Conservation (phyloP, 2,797 vertebrate species). For the Eutrigla gurnardus region DNA sequence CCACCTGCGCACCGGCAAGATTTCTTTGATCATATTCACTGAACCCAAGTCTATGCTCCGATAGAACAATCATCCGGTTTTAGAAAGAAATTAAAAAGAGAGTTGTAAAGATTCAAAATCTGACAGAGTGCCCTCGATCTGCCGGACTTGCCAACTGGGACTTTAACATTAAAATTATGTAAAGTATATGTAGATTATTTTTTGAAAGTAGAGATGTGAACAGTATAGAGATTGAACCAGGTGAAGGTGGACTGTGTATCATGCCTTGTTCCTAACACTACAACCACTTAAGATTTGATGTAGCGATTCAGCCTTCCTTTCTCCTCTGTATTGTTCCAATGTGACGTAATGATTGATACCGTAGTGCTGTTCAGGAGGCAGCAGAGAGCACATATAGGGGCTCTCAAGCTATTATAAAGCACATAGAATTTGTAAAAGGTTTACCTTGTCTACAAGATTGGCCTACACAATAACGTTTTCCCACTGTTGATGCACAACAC, state of each 20-base stretch:
- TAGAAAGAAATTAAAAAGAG: no score
- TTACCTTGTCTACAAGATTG: conserved; percentile 43
- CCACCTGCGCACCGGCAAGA: no score
- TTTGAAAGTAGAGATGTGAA: neutral
- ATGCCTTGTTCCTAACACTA: neutral
- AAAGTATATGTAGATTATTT: neutral
- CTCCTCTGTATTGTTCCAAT: conserved; percentile 29
- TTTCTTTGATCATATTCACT: no score
- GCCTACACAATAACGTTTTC: conserved; percentile 17
- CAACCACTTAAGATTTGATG: conserved; percentile 40
- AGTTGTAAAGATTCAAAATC: no score
- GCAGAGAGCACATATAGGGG: conserved; percentile 22
- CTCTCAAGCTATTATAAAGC: conserved; percentile 32
- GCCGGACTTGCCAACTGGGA: no score
- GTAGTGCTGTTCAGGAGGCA: conserved; percentile 33
- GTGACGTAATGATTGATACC: conserved; percentile 32
- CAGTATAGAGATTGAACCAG: conserved; percentile 13
- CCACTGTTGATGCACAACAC: conserved; percentile 2
- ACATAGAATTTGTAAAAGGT: conserved; percentile 18
- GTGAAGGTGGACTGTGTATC: neutral
- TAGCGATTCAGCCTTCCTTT: conserved; percentile 38
- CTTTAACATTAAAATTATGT: neutral
- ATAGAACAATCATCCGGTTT: no score
- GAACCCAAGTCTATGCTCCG: no score
- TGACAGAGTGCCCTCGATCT: no score